Base-by-base conservation (phyloP, 2,888 invertebrate species). In the Lysandra coridon region DNA sequence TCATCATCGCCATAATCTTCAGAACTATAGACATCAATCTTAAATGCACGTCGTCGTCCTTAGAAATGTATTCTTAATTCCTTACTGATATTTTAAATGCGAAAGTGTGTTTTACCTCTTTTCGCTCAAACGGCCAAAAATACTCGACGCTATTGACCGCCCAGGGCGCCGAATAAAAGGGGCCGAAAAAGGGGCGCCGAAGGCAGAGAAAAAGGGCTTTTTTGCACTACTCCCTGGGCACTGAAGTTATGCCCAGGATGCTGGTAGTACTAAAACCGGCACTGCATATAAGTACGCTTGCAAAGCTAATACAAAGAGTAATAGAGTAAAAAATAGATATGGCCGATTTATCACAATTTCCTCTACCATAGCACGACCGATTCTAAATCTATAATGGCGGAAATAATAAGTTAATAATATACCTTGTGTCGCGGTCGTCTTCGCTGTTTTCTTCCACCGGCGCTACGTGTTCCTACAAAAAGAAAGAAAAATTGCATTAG, bases 401-500 rank as follows among this genome's bases (percentile, higher is more conserved):
- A n/a, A 60, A 17, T 60, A 49, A 49, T 10, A 49, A 49, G 49
- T 49, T 49, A 49, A 49, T 49, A 49, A 2, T 49, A 10, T 30
- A 90, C 91, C 90, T 90, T 80, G 85, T 80, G 77, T 83, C 82
- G 80, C 90, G 90, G 49, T 92, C 92, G 4, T 93, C 93, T 80
- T 91, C 89, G 80, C 90, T 92, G 0, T 86, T 85, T 81, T 94
- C 94, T 82, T 92, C 90, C 0, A 94, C 94, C 1, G 94, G 94
- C 4, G 93, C 90, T 0, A 89, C 91, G 86, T 89, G 91, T 83
- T 93, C 91, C 93, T 93, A 89, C 91, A 82, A 78, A 57, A 82
- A 74, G 2, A 44, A 44, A 49, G 12, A 49, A 49, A 49, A 49
- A 49, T 12, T 2, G 10, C 10, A 49, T 49, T 49, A 49, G 49